These are phyloP conservation scores for Platorchestia sp. DNA, from an alignment of 1,140 invertebrate species.

Conservation along the genomic window DNA sequence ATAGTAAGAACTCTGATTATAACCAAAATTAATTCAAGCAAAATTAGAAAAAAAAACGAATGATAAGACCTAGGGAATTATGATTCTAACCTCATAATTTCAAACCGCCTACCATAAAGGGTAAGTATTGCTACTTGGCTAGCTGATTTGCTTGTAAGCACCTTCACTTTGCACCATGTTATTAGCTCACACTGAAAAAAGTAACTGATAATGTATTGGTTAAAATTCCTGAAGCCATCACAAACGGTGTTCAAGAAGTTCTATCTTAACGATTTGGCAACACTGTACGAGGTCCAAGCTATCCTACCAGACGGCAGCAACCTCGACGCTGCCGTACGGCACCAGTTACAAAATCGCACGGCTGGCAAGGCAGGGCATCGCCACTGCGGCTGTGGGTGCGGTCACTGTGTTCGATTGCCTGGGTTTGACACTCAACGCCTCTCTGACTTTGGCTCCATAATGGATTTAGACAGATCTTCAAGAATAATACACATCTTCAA, in stretches of 20 bases:
- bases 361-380: slow-evolving; percentile 37
- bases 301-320: slow-evolving; percentile 13
- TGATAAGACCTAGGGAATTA: neutral
- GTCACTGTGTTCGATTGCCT: slow-evolving; percentile 51
- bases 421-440: neutral
- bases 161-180: neutral
- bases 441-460: slow-evolving; percentile 26
- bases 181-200: neutral
- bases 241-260: neutral
- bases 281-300: neutral
- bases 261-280: neutral
- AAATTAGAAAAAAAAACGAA: neutral
- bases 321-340: slow-evolving; percentile 33
- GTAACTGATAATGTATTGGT: neutral
- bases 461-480: neutral
- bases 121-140: neutral
- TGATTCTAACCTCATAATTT: neutral
- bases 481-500: neutral
- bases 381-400: slow-evolving; percentile 52
- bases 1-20: neutral
- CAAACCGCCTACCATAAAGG: neutral
- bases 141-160: neutral
- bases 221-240: neutral
- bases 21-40: neutral
- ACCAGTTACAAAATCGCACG: slow-evolving; percentile 33